Conservation (phyloP, 1,140 invertebrate genomes). For the Caerostris extrusa region DNA sequence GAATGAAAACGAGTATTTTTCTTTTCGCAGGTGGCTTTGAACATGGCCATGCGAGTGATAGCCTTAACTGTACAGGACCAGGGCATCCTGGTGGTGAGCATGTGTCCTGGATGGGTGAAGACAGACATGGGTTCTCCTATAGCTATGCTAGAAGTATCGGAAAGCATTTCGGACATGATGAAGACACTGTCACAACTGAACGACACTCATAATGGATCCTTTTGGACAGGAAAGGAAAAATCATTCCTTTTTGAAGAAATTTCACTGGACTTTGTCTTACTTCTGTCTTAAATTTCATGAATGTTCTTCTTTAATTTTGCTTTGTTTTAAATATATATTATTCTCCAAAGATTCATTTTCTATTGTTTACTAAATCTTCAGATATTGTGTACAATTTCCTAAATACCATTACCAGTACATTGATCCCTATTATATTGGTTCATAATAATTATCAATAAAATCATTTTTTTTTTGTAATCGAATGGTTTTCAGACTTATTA, state of each 20-base stretch:
- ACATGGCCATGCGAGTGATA: conserved; percentile 43
- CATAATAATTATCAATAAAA: no score
- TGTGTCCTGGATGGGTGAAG: conserved; percentile 63
- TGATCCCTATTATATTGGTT: no score
- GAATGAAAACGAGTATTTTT: not conserved
- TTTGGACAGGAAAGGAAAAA: conserved; percentile 27
- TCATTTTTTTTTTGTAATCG: no score
- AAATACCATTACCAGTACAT: no score
- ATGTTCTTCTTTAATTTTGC: no score
- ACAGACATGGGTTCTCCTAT: conserved; percentile 6
- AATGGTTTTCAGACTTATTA: no score
- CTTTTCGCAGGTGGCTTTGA: not conserved
- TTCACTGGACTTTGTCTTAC: not conserved
- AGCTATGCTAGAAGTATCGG: not conserved
- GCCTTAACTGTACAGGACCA: not conserved
- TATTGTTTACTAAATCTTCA: no score
- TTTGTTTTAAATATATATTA: no score
- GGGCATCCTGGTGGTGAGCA: conserved; percentile 47
- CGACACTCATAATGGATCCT: not conserved
- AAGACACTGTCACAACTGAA: not conserved
- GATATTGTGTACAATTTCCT: no score
- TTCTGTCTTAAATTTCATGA: no score
- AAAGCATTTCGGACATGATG: conserved; percentile 37
- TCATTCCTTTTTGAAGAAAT: not conserved
- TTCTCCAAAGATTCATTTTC: no score